phyloP scores from a whole-genome alignment of 2,888 invertebrate species.

The Bedellia somnulentella region DNA sequence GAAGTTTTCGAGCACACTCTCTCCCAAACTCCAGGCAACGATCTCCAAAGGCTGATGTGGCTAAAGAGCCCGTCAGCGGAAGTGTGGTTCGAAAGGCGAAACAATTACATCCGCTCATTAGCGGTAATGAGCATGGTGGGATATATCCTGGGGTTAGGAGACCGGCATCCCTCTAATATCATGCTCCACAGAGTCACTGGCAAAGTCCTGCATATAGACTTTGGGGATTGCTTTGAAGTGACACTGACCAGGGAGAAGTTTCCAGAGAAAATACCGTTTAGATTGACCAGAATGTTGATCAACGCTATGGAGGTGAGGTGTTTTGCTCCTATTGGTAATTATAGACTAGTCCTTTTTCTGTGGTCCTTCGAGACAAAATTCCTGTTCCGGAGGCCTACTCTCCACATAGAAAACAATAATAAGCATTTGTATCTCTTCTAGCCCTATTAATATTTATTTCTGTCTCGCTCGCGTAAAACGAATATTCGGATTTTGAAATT shows the following conservation, averaged over 20 bases:
- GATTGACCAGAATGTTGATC: constrained; percentile 96
- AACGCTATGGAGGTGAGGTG: constrained; percentile 91
- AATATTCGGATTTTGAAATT: no score
- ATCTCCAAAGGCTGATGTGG: constrained; percentile 93
- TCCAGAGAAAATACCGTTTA: constrained; percentile 98
- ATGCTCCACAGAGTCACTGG: constrained; percentile 98
- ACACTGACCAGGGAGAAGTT: constrained; percentile 99
- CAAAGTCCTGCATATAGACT: constrained; percentile 98
- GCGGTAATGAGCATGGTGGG: constrained; percentile 99
- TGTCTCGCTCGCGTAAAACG: no score
- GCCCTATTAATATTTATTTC: no score
- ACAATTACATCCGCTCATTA: constrained; percentile 96
- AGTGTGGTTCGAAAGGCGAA: constrained; percentile 98
- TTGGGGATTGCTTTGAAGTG: constrained; percentile 99
- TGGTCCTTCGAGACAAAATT: no score
- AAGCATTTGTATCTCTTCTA: no score
- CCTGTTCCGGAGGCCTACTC: no score
- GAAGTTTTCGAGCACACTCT: constrained; percentile 99
- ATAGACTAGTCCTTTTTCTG: no score
- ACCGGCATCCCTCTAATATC: constrained; percentile 97
- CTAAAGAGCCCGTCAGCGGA: constrained; percentile 96
- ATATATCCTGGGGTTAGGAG: constrained; percentile 96
- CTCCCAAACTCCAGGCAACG: constrained; percentile 92
- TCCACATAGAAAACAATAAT: no score
- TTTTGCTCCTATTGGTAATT: no score